Base-by-base conservation (phyloP, 1,140 invertebrate species). In the Cherax quadricarinatus region DNA sequence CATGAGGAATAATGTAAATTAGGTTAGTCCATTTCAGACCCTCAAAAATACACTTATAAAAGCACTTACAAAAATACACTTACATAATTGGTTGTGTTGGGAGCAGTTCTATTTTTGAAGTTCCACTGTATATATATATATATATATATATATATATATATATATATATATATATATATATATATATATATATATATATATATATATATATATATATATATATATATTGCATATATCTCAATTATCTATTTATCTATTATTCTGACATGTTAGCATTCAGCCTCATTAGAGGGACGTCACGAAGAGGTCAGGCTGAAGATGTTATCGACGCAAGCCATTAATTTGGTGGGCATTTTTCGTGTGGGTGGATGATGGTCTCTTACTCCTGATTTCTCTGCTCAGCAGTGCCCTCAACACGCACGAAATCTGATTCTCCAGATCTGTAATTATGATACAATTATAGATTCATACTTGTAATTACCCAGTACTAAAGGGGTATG, bases 371-470 rank as follows among this genome's bases (percentile, higher is more conserved):
- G n/a, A 30, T 24, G 24, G 70, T 80, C 51, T 75, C n/a, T 7
- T 75, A 30, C 70, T 75, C 70, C 70, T 75, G 70, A 75, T 75
- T 75, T 75, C 70, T n/a, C 70, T 75, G n/a, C 48, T 10, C 48
- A 57, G 80, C 80, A 41, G 10, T 49, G 60, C 60, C 62, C 41
- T 86, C 84, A 48, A n/a, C 70, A 60, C 86, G 86, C 86, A n/a
- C 41, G 75, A 7, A 51, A 41, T 73, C 57, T 24, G n/a, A 53
- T 73, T n/a, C 51, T 24, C 53, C 86, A 49, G 18, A 14, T 80
- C 53, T 24, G n/a, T 79, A 62, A 88, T 88, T 88, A 88, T 12
- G 86, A 80, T 88, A 88, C 86, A 80, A 88, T 88, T 88, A 86
- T 88, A 88, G 86, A 75, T n/a, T 88, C n/a, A 60, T 88, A 30